These are phyloP conservation scores for Perca flavescens DNA, from an alignment of 2,113 vertebrate genomes.

Conservation along the genomic window DNA sequence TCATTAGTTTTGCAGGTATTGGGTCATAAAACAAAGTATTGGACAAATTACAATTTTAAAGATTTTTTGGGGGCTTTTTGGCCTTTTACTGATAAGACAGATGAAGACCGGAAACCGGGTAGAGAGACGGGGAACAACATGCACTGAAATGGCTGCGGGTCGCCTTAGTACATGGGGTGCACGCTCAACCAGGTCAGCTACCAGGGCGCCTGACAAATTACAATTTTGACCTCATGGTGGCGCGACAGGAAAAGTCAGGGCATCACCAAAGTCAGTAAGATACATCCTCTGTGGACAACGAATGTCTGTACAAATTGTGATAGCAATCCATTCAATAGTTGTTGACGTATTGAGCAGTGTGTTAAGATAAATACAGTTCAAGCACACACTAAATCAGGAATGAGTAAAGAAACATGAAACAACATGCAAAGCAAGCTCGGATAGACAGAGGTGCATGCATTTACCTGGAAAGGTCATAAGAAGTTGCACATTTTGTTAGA, in stretches of 20 bases:
- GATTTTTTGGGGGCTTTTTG: too few relatives aligned
- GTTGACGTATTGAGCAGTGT: not conserved
- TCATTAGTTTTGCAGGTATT: not conserved
- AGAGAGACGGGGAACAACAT: too few relatives aligned
- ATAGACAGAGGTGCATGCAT: conserved; percentile 60
- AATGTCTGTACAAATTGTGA: not conserved
- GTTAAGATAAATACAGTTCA: not conserved
- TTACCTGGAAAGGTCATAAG: conserved; percentile 79
- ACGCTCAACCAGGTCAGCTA: too few relatives aligned
- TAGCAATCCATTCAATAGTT: not conserved
- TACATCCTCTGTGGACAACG: not conserved
- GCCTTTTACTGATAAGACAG: too few relatives aligned
- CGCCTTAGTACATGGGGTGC: too few relatives aligned
- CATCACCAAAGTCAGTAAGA: not conserved
- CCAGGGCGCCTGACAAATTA: not conserved
- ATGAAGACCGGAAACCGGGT: too few relatives aligned
- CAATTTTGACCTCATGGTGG: not conserved
- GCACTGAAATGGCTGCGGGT: too few relatives aligned
- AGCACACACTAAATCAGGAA: not conserved
- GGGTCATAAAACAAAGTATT: not conserved
- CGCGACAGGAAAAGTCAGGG: not conserved
- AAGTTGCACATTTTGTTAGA: conserved; percentile 55
- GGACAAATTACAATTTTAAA: not conserved
- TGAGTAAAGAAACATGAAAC: not conserved
- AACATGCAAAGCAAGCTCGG: conserved; percentile 43